Evolutionary conservation across 2,797 vertebrate genomes (phyloP), one percentile per base, ranked within the genome.

Genomic region (Peromyscus melanophrys): DNA sequence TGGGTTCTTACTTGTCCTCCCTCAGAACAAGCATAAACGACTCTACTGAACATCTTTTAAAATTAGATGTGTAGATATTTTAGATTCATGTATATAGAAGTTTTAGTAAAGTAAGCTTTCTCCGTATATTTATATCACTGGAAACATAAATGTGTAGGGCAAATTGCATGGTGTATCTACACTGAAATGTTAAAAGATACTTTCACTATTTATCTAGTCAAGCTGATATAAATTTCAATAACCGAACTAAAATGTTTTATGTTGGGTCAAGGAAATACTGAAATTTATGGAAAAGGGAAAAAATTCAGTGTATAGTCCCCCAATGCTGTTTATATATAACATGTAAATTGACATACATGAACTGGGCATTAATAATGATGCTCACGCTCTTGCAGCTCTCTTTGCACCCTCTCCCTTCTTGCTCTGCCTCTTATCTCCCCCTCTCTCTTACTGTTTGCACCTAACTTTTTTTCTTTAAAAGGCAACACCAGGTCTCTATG

Each of bases 151-250:
- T 57, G 43, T 89, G 69, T 81, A 89, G 86, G 83, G 63, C 52
- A 73, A 96, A 89, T 85, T 92, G 77, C 29, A 21, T 84, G 69
- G 49, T 77, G 52, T 82, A 40, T 89, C 82, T 89, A 63, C 40
- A 75, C 19, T 21, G 40, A 95, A 96, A 92, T 85, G 16, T 69
- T 90, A 77, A 96, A 94, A 92, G 75, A 96, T 88, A 16, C 1
- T 80, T 95, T 93, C 59, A 49, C 34, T 92, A 52, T 75, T 19
- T 6, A 63, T 92, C 83, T 52, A 67, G 57, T 87, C 77, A 95
- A 31, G n/a, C 59, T 67, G 40, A 91, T 73, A 69, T 81, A 95
- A 92, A 96, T 96, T 96, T 96, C 71, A 96, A n/a, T 85, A 89
- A 69, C 4, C 25, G 52, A 71, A 57, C 31, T 86, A 77, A 96